Percentiles rank a stretch among this genome's conserved stretches.
phyloP scores from a whole-genome alignment of 2,797 vertebrate species.

The Phoebastria nigripes region DNA sequence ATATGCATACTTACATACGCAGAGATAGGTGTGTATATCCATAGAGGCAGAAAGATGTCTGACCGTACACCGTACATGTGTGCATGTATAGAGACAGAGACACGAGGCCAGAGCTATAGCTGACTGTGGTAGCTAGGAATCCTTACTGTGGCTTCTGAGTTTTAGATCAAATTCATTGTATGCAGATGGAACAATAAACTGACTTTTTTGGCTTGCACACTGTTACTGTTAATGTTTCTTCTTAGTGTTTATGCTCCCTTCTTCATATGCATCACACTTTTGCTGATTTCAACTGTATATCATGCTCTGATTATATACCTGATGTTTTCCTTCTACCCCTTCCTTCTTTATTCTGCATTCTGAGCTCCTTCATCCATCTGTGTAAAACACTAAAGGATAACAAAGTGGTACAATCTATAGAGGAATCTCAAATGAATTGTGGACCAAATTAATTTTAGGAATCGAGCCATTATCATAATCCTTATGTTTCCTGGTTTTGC shows the following conservation, averaged over 20 bases:
- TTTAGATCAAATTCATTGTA: background rate
- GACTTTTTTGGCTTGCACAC: background rate
- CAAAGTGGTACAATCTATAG: background rate
- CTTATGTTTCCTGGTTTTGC: background rate
- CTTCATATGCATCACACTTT: background rate
- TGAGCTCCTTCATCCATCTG: background rate
- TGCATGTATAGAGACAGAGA: background rate
- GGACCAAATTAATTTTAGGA: background rate
- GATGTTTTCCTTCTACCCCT: background rate
- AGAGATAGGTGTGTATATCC: background rate
- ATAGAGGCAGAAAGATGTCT: background rate
- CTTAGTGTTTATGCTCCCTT: background rate
- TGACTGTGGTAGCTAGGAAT: background rate
- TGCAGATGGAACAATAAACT: background rate
- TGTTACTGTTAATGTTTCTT: background rate
- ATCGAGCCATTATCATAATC: background rate
- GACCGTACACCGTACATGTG: fast-evolving
- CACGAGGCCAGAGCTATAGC: background rate
- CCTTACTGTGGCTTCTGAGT: background rate
- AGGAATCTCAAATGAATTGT: background rate
- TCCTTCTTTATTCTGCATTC: background rate
- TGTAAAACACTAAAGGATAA: background rate
- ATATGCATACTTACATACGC: background rate
- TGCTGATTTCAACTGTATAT: background rate
- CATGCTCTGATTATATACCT: background rate